Evolutionary conservation across 2,113 vertebrate species (phyloP), one percentile per base, ranked within the genome.

Genomic region (Hypanus sabinus): DNA sequence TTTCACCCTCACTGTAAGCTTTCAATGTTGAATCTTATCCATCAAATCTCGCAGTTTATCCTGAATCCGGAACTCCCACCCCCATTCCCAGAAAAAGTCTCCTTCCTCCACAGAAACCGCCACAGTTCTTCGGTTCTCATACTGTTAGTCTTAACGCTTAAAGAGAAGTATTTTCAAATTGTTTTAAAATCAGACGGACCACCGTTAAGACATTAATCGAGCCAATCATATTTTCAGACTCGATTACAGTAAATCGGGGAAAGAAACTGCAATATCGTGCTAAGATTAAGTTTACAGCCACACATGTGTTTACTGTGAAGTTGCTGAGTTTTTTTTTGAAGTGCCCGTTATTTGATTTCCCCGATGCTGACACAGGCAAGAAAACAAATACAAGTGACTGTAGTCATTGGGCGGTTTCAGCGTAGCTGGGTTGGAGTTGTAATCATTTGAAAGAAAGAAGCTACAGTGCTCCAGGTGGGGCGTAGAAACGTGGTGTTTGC

Each of bases 21-120:
- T 91, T 24, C 68, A 71, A 38, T 46, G 60, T 71, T 93, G 36
- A 30, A 46, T 24, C 33, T 71, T 93, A 73, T 93, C 24, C 70
- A 55, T 73, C 46, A 70, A 93, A 93, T 73, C 68, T 90, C 65
- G 36, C 33, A 73, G 91, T 93, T 93, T 73, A 93, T 93, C 36
- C 91, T 93, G 70, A 20, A 65, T 93, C 70, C 91, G 91, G 91
- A 93, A 73, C 71, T 73, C 7, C 20, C 36, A 20, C 18, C 68
- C 36, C 90, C 90, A 18, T 36, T 20, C 36, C 20, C 36, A 14
- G 38, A 73, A 55, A 14, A 73, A 27, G 11, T 4, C 36, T 55
- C 65, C 68, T 73, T 73, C 91, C 91, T 93, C 91, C 91, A 27
- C 68, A 93, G 68, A 71, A 71, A 75, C 70, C 91, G 73, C 70